Evolutionary conservation across 2,888 invertebrate species (phyloP).

Genomic region (Merodon equestris): DNA sequence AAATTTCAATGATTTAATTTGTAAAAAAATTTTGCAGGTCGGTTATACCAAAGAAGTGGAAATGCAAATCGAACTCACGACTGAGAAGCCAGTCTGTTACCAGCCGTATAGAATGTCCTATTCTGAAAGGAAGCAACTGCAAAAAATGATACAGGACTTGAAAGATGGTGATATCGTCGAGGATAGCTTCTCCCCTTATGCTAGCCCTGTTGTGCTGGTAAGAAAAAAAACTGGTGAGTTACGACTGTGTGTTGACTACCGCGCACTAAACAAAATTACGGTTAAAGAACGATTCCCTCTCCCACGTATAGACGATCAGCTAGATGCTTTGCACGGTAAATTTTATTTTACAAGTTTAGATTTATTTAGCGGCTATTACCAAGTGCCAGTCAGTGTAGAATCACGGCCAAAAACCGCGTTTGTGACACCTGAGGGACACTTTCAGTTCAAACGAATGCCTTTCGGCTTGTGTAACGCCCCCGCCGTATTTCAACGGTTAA

Average conservation of each 20-base stretch:
- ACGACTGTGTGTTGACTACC: conserved; percentile 1
- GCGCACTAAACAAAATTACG: no score
- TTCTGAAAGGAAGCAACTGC: neutral
- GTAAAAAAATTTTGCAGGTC: neutral
- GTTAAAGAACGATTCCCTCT: no score
- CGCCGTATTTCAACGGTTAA: no score
- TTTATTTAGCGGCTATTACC: neutral
- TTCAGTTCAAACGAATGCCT: no score
- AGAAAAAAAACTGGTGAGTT: neutral
- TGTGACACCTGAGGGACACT: neutral
- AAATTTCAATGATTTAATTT: conserved; percentile 7
- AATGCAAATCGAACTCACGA: conserved; percentile 18
- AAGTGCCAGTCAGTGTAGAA: conserved; percentile 2
- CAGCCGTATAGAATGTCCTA: conserved; percentile 2
- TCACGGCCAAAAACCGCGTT: neutral
- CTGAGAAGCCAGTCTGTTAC: conserved; percentile 16
- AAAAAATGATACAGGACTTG: no score
- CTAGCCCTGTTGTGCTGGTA: conserved; percentile 14
- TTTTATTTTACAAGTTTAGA: no score
- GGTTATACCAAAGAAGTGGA: conserved; percentile 8
- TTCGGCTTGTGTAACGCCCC: no score
- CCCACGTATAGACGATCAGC: no score
- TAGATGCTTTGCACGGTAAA: no score
- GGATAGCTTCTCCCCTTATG: conserved; percentile 7
- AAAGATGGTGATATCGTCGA: conserved; percentile 16